These are phyloP conservation scores for Rhodophaea formosa DNA, from an alignment of 2,888 invertebrate species.

Conservation along the genomic window DNA sequence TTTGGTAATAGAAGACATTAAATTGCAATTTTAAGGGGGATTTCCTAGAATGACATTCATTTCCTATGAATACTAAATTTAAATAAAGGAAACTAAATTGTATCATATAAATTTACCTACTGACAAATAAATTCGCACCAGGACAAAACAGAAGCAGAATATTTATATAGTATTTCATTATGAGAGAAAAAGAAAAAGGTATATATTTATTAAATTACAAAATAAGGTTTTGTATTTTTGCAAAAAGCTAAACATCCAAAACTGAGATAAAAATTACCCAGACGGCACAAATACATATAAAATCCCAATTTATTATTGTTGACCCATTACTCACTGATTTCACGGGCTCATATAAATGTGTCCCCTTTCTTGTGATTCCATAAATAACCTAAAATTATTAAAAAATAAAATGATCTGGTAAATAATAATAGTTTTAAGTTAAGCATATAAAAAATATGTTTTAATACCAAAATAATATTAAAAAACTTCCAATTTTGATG, in stretches of 20 bases:
- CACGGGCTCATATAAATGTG: slow-evolving; percentile 54
- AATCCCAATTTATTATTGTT: background rate
- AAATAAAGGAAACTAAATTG: background rate
- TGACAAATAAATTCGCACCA: too few relatives aligned
- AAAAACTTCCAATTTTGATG: too few relatives aligned
- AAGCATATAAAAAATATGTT: slow-evolving; percentile 2
- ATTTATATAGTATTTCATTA: too few relatives aligned
- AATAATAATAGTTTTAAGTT: slow-evolving; percentile 19
- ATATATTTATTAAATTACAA: too few relatives aligned
- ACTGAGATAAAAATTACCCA: too few relatives aligned
- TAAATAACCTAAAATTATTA: slow-evolving; percentile 52
- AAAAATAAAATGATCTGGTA: too few relatives aligned
- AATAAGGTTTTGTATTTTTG: background rate
- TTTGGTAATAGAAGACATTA: background rate
- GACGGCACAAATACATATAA: too few relatives aligned
- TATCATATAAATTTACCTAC: too few relatives aligned
- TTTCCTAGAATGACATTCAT: background rate
- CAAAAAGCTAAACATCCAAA: too few relatives aligned
- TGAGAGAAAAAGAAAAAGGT: too few relatives aligned
- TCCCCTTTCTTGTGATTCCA: slow-evolving; percentile 49
- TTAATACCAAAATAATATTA: background rate
- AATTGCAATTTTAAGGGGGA: background rate
- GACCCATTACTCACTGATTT: slow-evolving; percentile 51
- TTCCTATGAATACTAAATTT: background rate
- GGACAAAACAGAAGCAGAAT: background rate